Evolutionary conservation across 2,888 invertebrate genomes (phyloP).

Genomic region (Lepeophtheirus nordmannii): DNA sequence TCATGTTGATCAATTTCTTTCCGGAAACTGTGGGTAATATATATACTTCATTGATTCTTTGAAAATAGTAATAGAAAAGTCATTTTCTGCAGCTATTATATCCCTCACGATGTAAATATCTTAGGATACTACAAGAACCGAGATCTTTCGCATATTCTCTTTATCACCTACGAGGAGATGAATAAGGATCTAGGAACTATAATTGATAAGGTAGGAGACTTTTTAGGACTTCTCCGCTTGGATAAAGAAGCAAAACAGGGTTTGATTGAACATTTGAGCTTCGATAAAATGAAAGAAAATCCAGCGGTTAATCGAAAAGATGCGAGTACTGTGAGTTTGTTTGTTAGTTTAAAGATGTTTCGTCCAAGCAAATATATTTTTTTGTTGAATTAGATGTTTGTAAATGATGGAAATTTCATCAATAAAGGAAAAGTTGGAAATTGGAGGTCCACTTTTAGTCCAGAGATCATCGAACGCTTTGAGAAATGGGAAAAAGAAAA

Average conservation of each 20-base stretch:
- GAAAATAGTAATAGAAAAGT: too few relatives aligned
- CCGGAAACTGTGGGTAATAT: conserved; percentile 2
- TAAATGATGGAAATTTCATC: neutral
- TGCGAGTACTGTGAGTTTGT: neutral
- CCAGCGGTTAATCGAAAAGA: neutral
- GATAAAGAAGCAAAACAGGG: neutral
- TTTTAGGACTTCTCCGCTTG: neutral
- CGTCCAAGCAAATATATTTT: neutral
- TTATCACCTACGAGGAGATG: too few relatives aligned
- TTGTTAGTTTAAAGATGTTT: neutral
- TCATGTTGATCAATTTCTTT: neutral
- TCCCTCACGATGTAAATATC: neutral
- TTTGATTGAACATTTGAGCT: neutral
- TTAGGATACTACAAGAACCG: neutral
- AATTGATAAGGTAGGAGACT: neutral
- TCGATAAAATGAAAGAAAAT: neutral
- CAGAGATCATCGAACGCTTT: neutral
- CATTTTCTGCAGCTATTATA: neutral
- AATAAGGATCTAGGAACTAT: conserved; percentile 36
- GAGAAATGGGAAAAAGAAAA: neutral
- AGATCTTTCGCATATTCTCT: conserved; percentile 46
- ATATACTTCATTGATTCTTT: too few relatives aligned
- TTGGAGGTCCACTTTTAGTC: neutral
- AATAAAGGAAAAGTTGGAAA: neutral
- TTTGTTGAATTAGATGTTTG: neutral